Percentiles rank a stretch among this genome's conserved stretches.
These are phyloP conservation scores for Cassiopea andromeda DNA, from an alignment of 30 jellyfish, hydroid and myxozoan species.

Conservation along the genomic window DNA sequence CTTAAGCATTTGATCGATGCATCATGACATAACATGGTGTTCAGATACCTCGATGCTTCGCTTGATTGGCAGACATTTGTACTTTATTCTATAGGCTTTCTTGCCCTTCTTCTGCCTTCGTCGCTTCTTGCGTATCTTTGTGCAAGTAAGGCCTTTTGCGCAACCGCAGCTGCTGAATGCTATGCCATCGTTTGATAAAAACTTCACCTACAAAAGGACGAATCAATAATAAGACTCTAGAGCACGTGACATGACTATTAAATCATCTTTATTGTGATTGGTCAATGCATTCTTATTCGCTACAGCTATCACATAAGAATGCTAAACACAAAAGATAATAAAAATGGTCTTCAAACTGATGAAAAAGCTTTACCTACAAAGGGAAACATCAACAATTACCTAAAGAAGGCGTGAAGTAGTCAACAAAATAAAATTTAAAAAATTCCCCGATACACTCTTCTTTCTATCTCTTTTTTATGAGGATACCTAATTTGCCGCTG, in stretches of 20 bases:
- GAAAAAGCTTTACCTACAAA: too few species aligned
- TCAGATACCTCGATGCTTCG: conserved; percentile 18
- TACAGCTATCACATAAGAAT: too few species aligned
- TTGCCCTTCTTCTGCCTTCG: conserved; percentile 33
- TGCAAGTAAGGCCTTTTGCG: conserved; percentile 60
- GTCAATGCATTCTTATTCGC: too few species aligned
- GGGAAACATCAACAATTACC: too few species aligned
- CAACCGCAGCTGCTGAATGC: conserved; percentile 69
- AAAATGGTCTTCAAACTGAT: too few species aligned
- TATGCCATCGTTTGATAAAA: conserved; percentile 30
- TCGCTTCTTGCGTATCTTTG: conserved; percentile 24
- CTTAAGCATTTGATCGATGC: not conserved
- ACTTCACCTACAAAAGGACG: conserved; percentile 24
- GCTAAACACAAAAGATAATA: too few species aligned
- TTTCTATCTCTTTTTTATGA: too few species aligned
- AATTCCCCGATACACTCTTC: too few species aligned
- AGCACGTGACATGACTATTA: not conserved
- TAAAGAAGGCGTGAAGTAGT: too few species aligned
- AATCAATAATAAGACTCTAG: not conserved
- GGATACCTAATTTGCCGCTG: too few species aligned
- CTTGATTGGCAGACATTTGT: conserved; percentile 54
- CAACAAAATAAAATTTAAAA: too few species aligned
- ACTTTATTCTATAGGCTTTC: conserved; percentile 59
- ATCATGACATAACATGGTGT: conserved; percentile 15
- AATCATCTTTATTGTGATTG: too few species aligned